Conservation (phyloP, 2,113 vertebrate species). For the Crotalus horridus region DNA sequence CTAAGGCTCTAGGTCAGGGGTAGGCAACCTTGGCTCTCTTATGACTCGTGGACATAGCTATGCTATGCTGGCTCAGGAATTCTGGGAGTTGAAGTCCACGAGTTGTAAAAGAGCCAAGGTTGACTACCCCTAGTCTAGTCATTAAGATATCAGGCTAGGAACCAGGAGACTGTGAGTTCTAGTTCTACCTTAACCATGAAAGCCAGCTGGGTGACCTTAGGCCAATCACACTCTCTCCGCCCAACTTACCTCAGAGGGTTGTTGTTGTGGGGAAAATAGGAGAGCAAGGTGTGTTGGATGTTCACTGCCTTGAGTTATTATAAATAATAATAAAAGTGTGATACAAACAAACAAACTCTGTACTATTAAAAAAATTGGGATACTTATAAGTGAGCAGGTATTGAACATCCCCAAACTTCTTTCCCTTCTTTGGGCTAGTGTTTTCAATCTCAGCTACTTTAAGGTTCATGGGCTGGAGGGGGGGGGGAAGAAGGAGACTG, state of each 20-base stretch:
- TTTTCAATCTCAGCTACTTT: not conserved
- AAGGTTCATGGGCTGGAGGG: no score
- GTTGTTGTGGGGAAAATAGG: not conserved
- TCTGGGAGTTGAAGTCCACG: no score
- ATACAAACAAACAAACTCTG: not conserved
- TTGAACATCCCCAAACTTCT: not conserved
- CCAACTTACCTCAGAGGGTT: not conserved
- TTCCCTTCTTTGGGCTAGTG: not conserved
- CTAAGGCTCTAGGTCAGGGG: not conserved
- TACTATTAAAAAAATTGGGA: not conserved
- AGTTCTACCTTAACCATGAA: not conserved
- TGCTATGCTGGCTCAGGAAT: no score
- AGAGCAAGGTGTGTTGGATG: not conserved
- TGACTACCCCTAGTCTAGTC: not conserved
- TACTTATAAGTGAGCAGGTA: not conserved
- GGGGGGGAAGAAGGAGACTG: not conserved
- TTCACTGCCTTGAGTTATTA: not conserved
- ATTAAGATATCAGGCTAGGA: not conserved
- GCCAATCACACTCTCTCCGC: not conserved
- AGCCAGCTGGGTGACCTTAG: not conserved
- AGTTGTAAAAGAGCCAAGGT: no score
- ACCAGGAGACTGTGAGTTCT: not conserved
- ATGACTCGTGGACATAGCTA: no score
- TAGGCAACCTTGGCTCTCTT: no score
- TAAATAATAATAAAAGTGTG: not conserved